Percentiles rank a stretch among this genome's conserved stretches.
These are phyloP conservation scores for Pteronura brasiliensis DNA, from an alignment of 2,113 vertebrate species.

Conservation along the genomic window DNA sequence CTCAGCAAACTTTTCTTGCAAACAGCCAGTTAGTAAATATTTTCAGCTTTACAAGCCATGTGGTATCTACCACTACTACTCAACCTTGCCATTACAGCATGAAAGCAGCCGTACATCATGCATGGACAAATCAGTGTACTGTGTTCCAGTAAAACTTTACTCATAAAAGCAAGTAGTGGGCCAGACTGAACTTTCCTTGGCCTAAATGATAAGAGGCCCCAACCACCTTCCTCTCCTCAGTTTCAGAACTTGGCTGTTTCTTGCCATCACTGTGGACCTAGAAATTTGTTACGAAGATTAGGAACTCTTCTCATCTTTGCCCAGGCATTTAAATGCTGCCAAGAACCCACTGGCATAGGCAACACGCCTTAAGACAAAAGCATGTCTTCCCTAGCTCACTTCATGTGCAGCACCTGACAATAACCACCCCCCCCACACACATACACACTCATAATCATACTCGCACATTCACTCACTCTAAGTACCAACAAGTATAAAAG, in stretches of 20 bases:
- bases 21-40: neutral
- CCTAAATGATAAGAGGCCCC: neutral
- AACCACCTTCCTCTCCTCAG: neutral
- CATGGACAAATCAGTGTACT: neutral
- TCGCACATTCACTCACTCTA: neutral
- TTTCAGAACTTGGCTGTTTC: neutral
- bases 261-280: neutral
- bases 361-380: neutral
- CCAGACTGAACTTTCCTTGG: neutral
- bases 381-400: neutral
- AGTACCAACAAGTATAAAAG: neutral
- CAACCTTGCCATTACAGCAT: neutral
- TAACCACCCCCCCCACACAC: too few relatives aligned
- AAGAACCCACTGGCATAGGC: neutral
- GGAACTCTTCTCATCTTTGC: neutral
- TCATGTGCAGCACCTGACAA: neutral
- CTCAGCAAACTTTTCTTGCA: neutral
- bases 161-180: neutral
- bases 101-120: neutral
- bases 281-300: neutral
- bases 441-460: too few relatives aligned
- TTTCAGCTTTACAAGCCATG: neutral
- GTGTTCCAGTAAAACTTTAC: neutral
- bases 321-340: neutral
- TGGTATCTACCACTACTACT: neutral